Conservation (phyloP, 2,888 invertebrate species). For the Fragum whitleyi region DNA sequence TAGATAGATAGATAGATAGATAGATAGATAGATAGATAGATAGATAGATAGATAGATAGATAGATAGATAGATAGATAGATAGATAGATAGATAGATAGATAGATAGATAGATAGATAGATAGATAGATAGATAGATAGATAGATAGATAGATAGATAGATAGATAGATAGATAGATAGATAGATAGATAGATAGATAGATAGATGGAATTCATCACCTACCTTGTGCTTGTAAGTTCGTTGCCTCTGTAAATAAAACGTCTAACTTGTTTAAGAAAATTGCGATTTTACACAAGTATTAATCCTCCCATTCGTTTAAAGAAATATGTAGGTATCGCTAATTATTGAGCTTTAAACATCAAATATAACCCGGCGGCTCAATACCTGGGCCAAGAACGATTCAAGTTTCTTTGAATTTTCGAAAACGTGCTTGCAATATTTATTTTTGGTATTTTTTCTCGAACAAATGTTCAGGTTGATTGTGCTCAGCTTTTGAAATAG, state of each 20-base stretch:
- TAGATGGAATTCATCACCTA: background rate
- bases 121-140: conserved; percentile 7
- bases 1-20: conserved; percentile 7
- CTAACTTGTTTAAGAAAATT: background rate
- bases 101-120: conserved; percentile 7
- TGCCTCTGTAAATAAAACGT: background rate
- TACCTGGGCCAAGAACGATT: too few species aligned
- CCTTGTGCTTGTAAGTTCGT: too few species aligned
- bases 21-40: conserved; percentile 3
- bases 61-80: conserved; percentile 2
- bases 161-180: conserved; percentile 7
- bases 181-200: conserved; percentile 9
- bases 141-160: conserved; percentile 9
- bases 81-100: conserved; percentile 3
- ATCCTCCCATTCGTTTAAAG: background rate
- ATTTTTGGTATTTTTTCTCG: too few species aligned
- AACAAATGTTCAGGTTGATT: too few species aligned
- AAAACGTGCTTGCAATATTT: too few species aligned
- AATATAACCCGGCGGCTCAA: background rate
- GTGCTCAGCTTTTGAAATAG: too few species aligned
- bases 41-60: background rate
- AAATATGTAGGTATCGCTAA: background rate
- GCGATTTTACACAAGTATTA: background rate
- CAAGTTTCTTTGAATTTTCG: too few species aligned
- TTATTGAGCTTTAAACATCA: background rate